phyloP scores from a whole-genome alignment of 2,113 vertebrate genomes.

The Pampusana beccarii region DNA sequence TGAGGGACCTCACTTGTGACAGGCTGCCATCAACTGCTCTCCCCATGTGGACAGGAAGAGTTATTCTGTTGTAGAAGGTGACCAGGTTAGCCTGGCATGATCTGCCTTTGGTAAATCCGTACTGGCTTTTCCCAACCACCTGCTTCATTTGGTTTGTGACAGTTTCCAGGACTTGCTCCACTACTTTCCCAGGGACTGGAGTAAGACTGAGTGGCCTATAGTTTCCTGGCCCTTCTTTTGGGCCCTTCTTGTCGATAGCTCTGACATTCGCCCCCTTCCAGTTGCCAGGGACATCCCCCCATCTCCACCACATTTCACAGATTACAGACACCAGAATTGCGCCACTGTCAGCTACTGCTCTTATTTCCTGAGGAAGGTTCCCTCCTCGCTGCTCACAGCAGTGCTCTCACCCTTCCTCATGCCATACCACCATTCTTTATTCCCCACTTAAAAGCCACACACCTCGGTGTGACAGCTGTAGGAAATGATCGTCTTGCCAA shows the following conservation, averaged over 20 bases:
- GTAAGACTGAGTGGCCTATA: neutral
- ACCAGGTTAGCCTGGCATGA: neutral
- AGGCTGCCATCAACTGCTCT: neutral
- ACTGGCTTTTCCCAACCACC: neutral
- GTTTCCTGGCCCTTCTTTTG: neutral
- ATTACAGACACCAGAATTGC: neutral
- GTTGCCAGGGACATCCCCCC: fast-evolving
- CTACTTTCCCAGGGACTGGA: neutral
- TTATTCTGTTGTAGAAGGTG: neutral
- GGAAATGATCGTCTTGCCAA: too few relatives aligned
- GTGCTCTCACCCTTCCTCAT: too few relatives aligned
- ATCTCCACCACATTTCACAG: neutral
- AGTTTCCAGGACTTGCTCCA: neutral
- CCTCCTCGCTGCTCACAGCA: neutral
- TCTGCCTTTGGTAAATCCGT: neutral
- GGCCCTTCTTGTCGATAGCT: neutral
- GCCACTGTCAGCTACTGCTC: neutral
- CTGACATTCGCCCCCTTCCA: neutral
- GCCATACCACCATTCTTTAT: neutral
- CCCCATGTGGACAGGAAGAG: neutral
- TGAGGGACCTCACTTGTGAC: neutral
- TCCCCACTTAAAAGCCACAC: neutral
- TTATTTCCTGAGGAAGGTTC: fast-evolving
- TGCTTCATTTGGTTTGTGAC: neutral
- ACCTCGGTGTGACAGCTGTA: fast-evolving